phyloP scores from a whole-genome alignment of 2,797 vertebrate genomes.

The Capromys pilorides region DNA sequence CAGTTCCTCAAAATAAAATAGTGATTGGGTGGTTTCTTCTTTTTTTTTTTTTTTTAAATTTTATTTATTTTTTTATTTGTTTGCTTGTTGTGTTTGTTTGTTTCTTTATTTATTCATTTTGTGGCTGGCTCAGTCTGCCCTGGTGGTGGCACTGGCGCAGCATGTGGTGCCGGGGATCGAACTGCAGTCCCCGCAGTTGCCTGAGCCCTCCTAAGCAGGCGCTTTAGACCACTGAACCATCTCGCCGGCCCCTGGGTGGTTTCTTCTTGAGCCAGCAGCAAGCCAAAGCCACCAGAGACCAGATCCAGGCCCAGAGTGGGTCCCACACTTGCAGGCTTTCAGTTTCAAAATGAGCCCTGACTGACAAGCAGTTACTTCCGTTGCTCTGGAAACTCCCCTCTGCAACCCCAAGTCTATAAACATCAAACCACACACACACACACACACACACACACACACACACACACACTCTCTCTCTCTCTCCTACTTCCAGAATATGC shows the following conservation, averaged over 20 bases:
- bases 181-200: no score
- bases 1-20: not conserved
- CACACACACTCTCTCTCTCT: no score
- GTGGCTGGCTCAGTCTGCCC: no score
- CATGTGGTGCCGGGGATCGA: no score
- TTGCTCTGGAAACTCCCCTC: conserved; percentile 74
- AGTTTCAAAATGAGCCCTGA: conserved; percentile 77
- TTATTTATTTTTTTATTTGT: no score
- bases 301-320: conserved; percentile 29
- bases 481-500: conserved; percentile 69
- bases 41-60: no score
- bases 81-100: no score
- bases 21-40: conserved; percentile 1
- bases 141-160: no score
- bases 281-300: conserved; percentile 17
- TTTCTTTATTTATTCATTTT: no score
- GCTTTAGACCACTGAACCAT: no score
- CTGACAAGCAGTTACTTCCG: conserved; percentile 76
- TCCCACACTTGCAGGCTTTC: conserved; percentile 68
- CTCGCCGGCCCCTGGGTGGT: no score
- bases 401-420: conserved; percentile 75
- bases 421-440: conserved; percentile 74
- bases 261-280: not conserved
- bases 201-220: no score
- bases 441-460: conserved; percentile 64